Evolutionary conservation across 2,888 invertebrate genomes (phyloP), one percentile per base, ranked within the genome.

Genomic region (Ichneumoninae sp.): DNA sequence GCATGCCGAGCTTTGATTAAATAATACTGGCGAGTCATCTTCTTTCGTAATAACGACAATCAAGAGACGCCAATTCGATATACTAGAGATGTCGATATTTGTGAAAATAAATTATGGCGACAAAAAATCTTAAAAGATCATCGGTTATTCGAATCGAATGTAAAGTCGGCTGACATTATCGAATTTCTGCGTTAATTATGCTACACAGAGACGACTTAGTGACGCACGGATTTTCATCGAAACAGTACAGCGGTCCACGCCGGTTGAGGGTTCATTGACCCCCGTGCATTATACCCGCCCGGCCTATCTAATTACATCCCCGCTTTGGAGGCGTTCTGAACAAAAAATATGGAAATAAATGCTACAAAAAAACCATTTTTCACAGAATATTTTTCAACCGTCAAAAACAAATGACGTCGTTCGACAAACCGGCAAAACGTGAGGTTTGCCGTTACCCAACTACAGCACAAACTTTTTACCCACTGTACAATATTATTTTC

Each of bases 251-350:
- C 10, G 26, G 4, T 16, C 13, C 13, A 13, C 16, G 26, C 26
- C 60, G 60, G 1, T 60, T 13, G 10, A 60, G 30, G 60, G 60
- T 60, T 60, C 60, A 13, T 60, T 60, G 60, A 26, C 60, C 22
- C 13, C 26, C 26, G 60, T 30, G 4, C 60, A 60, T 30, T 57
- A 8, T 26, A 60, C 60, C 60, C 13, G 0, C 6, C 30, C 30
- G 10, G 4, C 1, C 22, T 30, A 30, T 60, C 30, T 30, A 26
- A 10, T 40, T 60, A 30, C 13, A 10, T 30, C 60, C 10, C 3
- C 60, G 10, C 22, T 60, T 60, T 26, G 13, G 16, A 60, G 10
- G 60, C 60, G 10, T 30, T 4, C 16, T 16, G 26, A 26, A 26
- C 40, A 40, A 40, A 40, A 40, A 40, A 3, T 10, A 40, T 40